phyloP scores from a whole-genome alignment of 1,140 invertebrate genomes.

The Drosophila suzukii region DNA sequence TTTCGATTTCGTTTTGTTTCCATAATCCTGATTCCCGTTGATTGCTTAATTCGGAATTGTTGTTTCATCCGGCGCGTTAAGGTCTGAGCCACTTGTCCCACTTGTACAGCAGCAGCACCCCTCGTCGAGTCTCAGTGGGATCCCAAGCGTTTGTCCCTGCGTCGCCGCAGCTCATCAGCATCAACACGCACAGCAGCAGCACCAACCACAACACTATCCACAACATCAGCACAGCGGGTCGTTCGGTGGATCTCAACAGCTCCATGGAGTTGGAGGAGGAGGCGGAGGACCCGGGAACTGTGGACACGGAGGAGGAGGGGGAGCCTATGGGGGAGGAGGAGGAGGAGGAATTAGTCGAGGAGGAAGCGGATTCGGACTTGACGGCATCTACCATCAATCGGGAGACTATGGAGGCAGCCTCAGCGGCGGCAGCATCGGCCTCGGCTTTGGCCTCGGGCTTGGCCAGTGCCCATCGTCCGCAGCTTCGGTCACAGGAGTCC shows the following conservation, averaged over 20 bases:
- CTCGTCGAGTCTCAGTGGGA: conserved; percentile 84
- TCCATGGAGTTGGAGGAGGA: conserved; percentile 83
- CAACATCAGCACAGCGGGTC: conserved; percentile 71
- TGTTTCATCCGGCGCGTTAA: conserved; percentile 51
- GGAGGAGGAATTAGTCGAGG: conserved; percentile 81
- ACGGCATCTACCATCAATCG: conserved; percentile 84
- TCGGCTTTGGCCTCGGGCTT: conserved; percentile 56
- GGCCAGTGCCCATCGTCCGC: conserved; percentile 79
- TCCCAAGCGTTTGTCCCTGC: conserved; percentile 84
- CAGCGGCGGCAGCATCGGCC: conserved; percentile 65
- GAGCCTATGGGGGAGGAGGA: conserved; percentile 76
- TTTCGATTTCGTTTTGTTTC: conserved; percentile 39
- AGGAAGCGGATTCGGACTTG: conserved; percentile 85
- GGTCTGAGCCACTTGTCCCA: conserved; percentile 84
- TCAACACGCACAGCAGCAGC: conserved; percentile 74
- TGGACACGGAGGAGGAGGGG: conserved; percentile 76
- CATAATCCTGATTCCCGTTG: conserved; percentile 14
- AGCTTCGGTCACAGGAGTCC: conserved; percentile 83
- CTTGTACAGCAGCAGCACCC: conserved; percentile 84
- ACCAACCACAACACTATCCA: conserved; percentile 74
- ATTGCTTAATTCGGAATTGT: conserved; percentile 34
- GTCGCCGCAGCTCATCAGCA: conserved; percentile 82
- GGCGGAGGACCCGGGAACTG: conserved; percentile 60
- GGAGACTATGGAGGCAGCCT: conserved; percentile 83
- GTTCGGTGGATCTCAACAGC: conserved; percentile 84